Percentiles rank a stretch among this genome's conserved stretches.
Conservation (phyloP, 1,140 invertebrate species). For the Drosophila serrata region DNA sequence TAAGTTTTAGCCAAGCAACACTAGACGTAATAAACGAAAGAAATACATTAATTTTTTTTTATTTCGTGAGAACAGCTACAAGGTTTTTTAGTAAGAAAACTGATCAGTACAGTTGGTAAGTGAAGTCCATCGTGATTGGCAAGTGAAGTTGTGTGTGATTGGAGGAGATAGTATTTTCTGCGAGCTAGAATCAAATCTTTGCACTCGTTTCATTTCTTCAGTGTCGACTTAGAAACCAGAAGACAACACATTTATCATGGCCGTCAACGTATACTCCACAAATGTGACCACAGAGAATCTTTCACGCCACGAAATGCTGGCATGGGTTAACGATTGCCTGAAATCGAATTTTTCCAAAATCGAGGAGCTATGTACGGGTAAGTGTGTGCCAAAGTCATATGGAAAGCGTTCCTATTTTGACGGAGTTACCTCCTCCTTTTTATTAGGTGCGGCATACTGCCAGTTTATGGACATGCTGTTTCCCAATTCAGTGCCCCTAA, state of each 20-base stretch:
- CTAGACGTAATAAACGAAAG: too few relatives aligned
- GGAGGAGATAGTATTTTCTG: background rate
- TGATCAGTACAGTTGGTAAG: background rate
- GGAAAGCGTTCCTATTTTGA: background rate
- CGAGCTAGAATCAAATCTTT: fast-evolving
- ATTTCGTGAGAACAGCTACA: too few relatives aligned
- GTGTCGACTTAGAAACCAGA: background rate
- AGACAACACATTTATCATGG: constrained; percentile 87
- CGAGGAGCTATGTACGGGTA: constrained; percentile 96
- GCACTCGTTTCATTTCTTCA: background rate
- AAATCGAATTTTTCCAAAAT: constrained; percentile 97
- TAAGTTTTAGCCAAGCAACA: background rate
- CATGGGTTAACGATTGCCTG: constrained; percentile 99
- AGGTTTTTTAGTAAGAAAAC: background rate
- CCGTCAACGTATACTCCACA: constrained; percentile 99
- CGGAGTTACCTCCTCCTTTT: background rate
- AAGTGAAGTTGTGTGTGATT: too few relatives aligned
- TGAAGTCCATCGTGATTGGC: background rate
- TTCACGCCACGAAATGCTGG: constrained; percentile 98
- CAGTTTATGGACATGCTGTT: constrained; percentile 99
- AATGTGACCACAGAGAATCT: constrained; percentile 98
- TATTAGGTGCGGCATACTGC: constrained; percentile 93
- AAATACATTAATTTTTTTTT: too few relatives aligned
- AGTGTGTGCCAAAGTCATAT: background rate
- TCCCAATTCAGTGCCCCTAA: constrained; percentile 95